Conservation (phyloP, 1,140 invertebrate genomes). For the Anadara kagoshimensis region DNA sequence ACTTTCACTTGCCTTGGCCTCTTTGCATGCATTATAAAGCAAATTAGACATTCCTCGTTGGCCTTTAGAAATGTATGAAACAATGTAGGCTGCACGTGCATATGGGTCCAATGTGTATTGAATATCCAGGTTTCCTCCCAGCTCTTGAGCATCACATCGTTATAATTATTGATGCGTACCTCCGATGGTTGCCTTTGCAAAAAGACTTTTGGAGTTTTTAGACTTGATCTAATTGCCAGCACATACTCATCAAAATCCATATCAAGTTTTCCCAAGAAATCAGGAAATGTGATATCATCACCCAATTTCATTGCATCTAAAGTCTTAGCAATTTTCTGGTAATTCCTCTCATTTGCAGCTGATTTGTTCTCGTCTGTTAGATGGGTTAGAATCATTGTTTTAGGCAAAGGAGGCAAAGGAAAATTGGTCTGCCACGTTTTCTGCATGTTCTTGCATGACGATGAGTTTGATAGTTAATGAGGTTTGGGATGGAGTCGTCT, state of each 20-base stretch:
- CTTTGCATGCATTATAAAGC: conserved; percentile 23
- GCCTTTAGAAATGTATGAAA: conserved; percentile 40
- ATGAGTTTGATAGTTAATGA: conserved; percentile 18
- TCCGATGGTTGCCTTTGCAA: conserved; percentile 16
- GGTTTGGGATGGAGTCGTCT: conserved; percentile 1
- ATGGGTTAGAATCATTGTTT: conserved; percentile 1
- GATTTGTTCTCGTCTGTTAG: neutral
- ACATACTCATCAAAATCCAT: conserved; percentile 1
- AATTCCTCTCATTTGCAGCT: too few species aligned
- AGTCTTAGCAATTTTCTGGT: neutral
- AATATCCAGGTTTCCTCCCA: conserved; percentile 42
- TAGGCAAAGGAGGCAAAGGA: conserved; percentile 5
- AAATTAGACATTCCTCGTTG: conserved; percentile 35
- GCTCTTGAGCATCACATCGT: conserved; percentile 19
- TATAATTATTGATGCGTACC: conserved; percentile 27
- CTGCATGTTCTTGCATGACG: conserved; percentile 15
- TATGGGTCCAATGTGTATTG: conserved; percentile 38
- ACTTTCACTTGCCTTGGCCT: neutral
- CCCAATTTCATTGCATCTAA: neutral
- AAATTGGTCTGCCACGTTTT: conserved; percentile 5
- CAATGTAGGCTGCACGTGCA: conserved; percentile 41
- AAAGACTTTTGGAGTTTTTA: neutral
- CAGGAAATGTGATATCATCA: conserved; percentile 2
- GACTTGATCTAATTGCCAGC: too few species aligned
- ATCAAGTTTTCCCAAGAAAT: neutral